phyloP scores from a whole-genome alignment of 1,140 invertebrate genomes.

The Drosophila sucinea region DNA sequence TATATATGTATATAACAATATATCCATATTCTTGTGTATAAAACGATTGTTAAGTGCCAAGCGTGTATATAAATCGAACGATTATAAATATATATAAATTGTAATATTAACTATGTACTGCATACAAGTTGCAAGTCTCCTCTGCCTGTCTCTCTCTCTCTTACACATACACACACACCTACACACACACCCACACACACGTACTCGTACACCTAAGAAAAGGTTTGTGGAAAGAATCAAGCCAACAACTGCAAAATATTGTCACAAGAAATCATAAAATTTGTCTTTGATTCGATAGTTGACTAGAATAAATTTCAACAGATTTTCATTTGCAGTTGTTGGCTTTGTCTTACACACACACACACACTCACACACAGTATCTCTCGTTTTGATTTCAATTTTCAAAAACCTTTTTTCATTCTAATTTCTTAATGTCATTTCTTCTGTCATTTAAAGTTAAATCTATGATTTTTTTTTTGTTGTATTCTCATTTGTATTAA shows the following conservation, averaged over 20 bases:
- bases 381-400: too few relatives aligned
- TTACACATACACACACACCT: not conserved
- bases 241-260: too few relatives aligned
- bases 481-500: not conserved
- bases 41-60: constrained; percentile 4
- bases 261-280: too few relatives aligned
- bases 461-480: not conserved
- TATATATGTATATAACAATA: constrained; percentile 1
- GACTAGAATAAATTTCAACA: too few relatives aligned
- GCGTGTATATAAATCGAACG: constrained; percentile 5
- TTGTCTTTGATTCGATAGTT: too few relatives aligned
- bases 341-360: too few relatives aligned
- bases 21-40: not conserved
- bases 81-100: constrained; percentile 13
- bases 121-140: constrained; percentile 13
- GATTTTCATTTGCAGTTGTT: too few relatives aligned
- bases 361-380: too few relatives aligned
- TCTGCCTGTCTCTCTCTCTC: constrained; percentile 6
- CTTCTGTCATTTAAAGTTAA: not conserved
- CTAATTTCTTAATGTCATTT: not conserved
- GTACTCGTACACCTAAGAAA: not conserved
- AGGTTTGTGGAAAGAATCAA: not conserved
- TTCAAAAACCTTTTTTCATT: not conserved
- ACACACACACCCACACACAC: not conserved
- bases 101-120: constrained; percentile 7